phyloP scores from a whole-genome alignment of 2,888 invertebrate species.

The Drosophila lutescens region DNA sequence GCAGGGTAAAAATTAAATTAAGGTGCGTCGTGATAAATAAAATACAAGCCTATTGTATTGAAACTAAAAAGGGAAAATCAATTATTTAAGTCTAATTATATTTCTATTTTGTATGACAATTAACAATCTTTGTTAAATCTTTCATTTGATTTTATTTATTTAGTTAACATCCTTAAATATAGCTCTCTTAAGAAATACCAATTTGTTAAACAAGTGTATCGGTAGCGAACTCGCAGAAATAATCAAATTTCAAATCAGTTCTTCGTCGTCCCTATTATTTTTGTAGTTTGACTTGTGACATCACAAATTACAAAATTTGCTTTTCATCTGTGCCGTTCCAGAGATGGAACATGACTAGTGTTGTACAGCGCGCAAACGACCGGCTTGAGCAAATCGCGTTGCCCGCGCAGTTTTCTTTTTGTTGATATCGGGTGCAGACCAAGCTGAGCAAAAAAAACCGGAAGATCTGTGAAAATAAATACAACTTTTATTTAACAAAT shows the following conservation, averaged over 20 bases:
- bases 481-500: background rate
- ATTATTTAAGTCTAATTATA: no score
- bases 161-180: no score
- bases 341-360: background rate
- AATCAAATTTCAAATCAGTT: background rate
- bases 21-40: no score
- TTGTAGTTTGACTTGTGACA: background rate
- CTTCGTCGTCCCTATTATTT: background rate
- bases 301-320: background rate
- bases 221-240: no score
- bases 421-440: constrained; percentile 15
- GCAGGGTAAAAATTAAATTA: no score
- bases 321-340: background rate
- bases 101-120: no score
- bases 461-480: constrained; percentile 6
- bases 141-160: no score
- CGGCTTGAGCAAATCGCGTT: constrained; percentile 29
- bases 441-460: background rate
- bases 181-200: no score
- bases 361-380: background rate
- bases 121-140: no score
- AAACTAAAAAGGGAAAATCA: no score
- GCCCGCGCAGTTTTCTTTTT: constrained; percentile 30
- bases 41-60: no score
- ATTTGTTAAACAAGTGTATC: no score